phyloP scores from a whole-genome alignment of 30 jellyfish, hydroid and myxozoan species.

The Aurelia sp. region DNA sequence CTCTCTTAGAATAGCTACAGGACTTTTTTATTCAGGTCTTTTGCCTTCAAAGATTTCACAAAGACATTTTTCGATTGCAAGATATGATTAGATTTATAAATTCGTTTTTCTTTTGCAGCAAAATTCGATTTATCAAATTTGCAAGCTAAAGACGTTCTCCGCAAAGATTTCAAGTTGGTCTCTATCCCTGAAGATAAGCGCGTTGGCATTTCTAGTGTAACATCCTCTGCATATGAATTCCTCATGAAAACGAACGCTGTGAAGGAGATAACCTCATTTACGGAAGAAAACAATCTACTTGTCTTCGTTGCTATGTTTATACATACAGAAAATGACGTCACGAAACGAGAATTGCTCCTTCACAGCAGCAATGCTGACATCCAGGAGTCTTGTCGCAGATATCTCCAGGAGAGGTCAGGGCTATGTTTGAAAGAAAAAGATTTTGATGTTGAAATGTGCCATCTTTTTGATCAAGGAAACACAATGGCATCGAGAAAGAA shows the following conservation, averaged over 20 bases:
- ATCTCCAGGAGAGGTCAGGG: constrained; percentile 18
- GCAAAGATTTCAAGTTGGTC: constrained; percentile 80
- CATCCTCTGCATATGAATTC: constrained; percentile 30
- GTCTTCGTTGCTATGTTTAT: constrained; percentile 72
- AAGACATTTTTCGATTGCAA: no score
- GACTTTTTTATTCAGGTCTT: no score
- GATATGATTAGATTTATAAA: neutral
- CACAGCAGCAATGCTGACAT: constrained; percentile 8
- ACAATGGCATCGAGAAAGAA: constrained; percentile 70
- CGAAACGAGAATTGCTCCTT: constrained; percentile 63
- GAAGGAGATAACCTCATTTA: constrained; percentile 13
- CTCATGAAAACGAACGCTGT: constrained; percentile 41
- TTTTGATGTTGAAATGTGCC: neutral
- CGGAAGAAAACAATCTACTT: constrained; percentile 11
- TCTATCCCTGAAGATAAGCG: neutral
- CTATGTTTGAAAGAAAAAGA: neutral
- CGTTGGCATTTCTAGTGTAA: constrained; percentile 78
- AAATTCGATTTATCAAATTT: constrained; percentile 54
- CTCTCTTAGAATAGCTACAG: no score
- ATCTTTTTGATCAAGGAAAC: constrained; percentile 40
- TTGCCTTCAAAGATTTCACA: no score
- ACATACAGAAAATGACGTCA: constrained; percentile 24
- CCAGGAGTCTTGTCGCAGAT: neutral
- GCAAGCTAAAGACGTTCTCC: constrained; percentile 62
- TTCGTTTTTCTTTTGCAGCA: constrained; percentile 53